Conservation (phyloP, 2,113 vertebrate genomes). For the Glaucidium brasilianum region DNA sequence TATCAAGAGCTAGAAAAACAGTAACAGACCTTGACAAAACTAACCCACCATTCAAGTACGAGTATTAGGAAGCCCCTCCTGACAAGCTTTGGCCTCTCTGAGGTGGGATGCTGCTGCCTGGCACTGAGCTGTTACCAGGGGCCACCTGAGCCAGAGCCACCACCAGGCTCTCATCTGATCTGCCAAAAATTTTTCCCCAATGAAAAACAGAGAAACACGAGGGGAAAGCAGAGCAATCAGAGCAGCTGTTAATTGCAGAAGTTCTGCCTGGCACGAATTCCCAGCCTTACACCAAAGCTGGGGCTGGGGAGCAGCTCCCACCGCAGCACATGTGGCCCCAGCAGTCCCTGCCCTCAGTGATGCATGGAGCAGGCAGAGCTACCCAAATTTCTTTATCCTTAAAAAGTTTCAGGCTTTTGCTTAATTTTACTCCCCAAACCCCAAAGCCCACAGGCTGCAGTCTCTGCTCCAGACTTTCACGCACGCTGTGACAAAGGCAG, state of each 20-base stretch:
- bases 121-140: accelerated
- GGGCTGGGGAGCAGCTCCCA: not conserved
- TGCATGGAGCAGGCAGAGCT: not conserved
- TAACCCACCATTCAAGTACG: not conserved
- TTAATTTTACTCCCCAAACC: not conserved
- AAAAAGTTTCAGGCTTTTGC: not conserved
- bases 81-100: not conserved
- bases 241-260: not conserved
- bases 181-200: not conserved
- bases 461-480: not conserved
- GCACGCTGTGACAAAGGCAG: not conserved
- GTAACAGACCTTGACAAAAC: not conserved
- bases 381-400: not conserved
- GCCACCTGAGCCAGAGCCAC: not conserved
- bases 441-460: too few species aligned
- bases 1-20: not conserved
- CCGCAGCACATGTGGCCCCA: accelerated
- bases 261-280: not conserved
- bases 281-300: not conserved
- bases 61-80: not conserved
- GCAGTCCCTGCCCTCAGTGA: not conserved
- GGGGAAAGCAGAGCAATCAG: not conserved
- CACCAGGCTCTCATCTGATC: not conserved
- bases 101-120: not conserved
- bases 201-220: not conserved